phyloP scores from a whole-genome alignment of 1,140 invertebrate genomes.

The Araneus ventricosus region DNA sequence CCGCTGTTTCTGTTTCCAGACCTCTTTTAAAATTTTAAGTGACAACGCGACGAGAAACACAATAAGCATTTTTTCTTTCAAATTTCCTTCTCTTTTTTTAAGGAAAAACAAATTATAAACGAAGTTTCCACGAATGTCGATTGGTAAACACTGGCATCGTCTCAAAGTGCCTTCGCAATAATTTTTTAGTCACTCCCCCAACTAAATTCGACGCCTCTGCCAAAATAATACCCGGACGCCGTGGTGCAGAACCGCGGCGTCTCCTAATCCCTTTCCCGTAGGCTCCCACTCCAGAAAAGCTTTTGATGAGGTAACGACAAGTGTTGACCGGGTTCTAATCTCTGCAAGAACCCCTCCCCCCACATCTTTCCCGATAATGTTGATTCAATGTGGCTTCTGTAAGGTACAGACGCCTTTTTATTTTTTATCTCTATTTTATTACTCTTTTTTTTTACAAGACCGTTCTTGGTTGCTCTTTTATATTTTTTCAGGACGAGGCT shows the following conservation, averaged over 20 bases:
- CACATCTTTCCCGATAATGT: slow-evolving; percentile 58
- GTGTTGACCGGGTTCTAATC: slow-evolving; percentile 72
- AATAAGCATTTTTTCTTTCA: background rate
- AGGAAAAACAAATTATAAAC: background rate
- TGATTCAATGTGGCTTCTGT: slow-evolving; percentile 66
- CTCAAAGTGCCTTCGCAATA: background rate
- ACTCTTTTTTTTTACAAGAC: slow-evolving; percentile 5
- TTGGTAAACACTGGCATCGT: background rate
- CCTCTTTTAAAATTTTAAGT: background rate
- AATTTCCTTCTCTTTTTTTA: background rate
- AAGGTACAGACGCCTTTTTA: slow-evolving; percentile 1
- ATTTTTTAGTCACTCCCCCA: background rate
- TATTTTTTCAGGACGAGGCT: slow-evolving; percentile 12
- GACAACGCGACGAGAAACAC: background rate
- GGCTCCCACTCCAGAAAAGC: slow-evolving; percentile 58
- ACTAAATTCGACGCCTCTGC: slow-evolving; percentile 14
- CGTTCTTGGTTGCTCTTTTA: slow-evolving; percentile 31
- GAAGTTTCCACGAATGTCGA: background rate
- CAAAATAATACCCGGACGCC: background rate
- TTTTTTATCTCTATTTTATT: slow-evolving; percentile 55
- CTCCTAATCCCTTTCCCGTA: slow-evolving; percentile 52
- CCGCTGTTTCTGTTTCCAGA: background rate
- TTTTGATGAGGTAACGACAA: slow-evolving; percentile 73
- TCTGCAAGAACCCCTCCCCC: background rate
- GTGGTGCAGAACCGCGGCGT: background rate